Evolutionary conservation across 2,888 invertebrate genomes (phyloP), one percentile per base, ranked within the genome.

Genomic region (Cynaeus angustus): DNA sequence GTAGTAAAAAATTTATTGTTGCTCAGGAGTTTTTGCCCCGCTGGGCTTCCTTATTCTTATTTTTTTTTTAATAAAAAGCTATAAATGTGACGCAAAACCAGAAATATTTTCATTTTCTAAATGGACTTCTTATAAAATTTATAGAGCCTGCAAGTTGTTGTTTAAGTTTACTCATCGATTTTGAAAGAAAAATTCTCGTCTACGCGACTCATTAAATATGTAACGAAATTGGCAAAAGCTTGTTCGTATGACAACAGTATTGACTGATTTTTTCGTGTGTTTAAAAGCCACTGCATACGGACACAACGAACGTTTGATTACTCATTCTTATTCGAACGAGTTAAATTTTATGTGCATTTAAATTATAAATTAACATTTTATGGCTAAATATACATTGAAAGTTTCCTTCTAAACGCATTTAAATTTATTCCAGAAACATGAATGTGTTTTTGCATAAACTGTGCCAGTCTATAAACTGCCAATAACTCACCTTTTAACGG

Each of bases 311-410:
- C 52, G 38, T 41, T 38, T 38, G 21, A 55, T 55, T 55, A 55
- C 38, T 12, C 21, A 41, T 38, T 13, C 10, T 12, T 28, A 33
- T 3, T 14, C 16, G 9, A 55, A 55, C 41, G n/a, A 58, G 43
- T 58, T 58, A 41, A 43, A 58, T 58, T 58, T 53, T 43, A 58
- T 43, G 56, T 43, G 56, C 56, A 58, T 58, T 58, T 58, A 58
- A 58, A 58, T 58, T 58, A 26, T 58, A 58, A 58, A 58, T 43
- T 58, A 58, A 43, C 41, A 43, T 43, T 58, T 58, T 12, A 43
- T 28, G 10, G 43, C 2, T 4, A n/a, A 2, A 37, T 14, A 6
- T 37, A 37, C 10, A 21, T 41, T 21, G 4, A 9, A 12, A 58
- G 41, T 12, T 28, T 38, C 13, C 14, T 13, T 7, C n/a, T 14